Conservation (phyloP, 2,797 vertebrate genomes). For the Chaunax sp. region DNA sequence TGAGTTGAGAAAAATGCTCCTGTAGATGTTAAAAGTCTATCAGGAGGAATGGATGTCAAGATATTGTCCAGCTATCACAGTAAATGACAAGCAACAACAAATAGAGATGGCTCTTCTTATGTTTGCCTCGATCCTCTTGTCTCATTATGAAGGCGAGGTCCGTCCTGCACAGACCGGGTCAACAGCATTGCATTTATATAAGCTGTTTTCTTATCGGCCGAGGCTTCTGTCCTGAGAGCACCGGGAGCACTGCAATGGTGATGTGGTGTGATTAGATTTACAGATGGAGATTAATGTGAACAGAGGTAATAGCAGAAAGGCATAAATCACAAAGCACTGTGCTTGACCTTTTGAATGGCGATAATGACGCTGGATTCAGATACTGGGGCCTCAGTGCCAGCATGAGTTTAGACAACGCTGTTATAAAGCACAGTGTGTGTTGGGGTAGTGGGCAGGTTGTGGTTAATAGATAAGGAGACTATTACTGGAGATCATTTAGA, state of each 20-base stretch:
- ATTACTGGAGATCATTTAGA: slow-evolving; percentile 40
- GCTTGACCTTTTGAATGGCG: slow-evolving; percentile 79
- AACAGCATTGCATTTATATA: slow-evolving; percentile 83
- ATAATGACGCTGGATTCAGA: slow-evolving; percentile 75
- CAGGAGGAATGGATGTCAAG: slow-evolving; percentile 1
- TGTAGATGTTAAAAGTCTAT: slow-evolving; percentile 58
- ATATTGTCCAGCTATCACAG: slow-evolving; percentile 5
- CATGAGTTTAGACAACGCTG: slow-evolving; percentile 36
- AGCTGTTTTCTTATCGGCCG: slow-evolving; percentile 72
- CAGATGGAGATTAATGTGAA: slow-evolving; percentile 81
- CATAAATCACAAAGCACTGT: slow-evolving; percentile 75
- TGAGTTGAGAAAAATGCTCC: no score
- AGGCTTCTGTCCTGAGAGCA: slow-evolving; percentile 66
- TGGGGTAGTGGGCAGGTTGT: no score
- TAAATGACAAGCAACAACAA: slow-evolving; percentile 45
- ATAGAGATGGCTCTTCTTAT: slow-evolving; percentile 54
- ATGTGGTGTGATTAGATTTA: slow-evolving; percentile 80
- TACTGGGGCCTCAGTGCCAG: slow-evolving; percentile 33
- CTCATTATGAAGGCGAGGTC: slow-evolving; percentile 51
- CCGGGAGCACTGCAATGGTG: slow-evolving; percentile 46
- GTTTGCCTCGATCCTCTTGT: slow-evolving; percentile 52
- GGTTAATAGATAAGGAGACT: slow-evolving; percentile 52
- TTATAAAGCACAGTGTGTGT: slow-evolving; percentile 31
- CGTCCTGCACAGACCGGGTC: slow-evolving; percentile 79
- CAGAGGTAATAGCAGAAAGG: slow-evolving; percentile 74